Evolutionary conservation across 2,797 vertebrate genomes (phyloP).

Genomic region (Limnodromus scolopaceus): DNA sequence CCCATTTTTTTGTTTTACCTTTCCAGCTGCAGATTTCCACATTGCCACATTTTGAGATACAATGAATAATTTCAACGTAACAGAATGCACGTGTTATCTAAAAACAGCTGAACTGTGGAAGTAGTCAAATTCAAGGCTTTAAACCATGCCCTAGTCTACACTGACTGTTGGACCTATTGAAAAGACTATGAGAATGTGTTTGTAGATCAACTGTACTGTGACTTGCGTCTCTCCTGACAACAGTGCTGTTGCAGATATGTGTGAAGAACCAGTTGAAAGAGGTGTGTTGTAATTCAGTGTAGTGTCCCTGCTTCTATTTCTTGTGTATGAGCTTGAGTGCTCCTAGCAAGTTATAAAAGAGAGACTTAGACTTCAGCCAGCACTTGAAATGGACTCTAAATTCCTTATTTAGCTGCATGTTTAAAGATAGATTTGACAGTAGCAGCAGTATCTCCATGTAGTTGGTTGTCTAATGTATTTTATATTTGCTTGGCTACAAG

Average conservation of each 20-base stretch:
- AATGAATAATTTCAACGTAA: not conserved
- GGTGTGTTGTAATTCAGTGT: not conserved
- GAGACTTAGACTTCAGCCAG: not conserved
- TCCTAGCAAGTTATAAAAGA: not conserved
- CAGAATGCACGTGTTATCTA: not conserved
- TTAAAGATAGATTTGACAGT: slow-evolving; percentile 4
- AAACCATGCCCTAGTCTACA: not conserved
- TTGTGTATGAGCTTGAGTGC: not conserved
- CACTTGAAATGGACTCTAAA: not conserved
- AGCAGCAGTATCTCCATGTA: not conserved
- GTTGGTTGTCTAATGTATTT: not conserved
- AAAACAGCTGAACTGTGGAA: not conserved
- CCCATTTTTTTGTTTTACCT: not conserved
- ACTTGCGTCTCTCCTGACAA: not conserved
- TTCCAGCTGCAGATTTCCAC: not conserved
- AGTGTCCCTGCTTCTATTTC: not conserved
- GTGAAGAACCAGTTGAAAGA: not conserved
- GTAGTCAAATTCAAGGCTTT: not conserved
- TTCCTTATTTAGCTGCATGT: not conserved
- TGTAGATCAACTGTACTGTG: not conserved
- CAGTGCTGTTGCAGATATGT: rapidly evolving
- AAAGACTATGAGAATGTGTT: not conserved
- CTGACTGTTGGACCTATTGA: not conserved
- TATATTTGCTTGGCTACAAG: not conserved
- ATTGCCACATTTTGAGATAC: not conserved